These are phyloP conservation scores for Coleophora deauratella DNA, from an alignment of 2,888 invertebrate genomes.

Conservation along the genomic window DNA sequence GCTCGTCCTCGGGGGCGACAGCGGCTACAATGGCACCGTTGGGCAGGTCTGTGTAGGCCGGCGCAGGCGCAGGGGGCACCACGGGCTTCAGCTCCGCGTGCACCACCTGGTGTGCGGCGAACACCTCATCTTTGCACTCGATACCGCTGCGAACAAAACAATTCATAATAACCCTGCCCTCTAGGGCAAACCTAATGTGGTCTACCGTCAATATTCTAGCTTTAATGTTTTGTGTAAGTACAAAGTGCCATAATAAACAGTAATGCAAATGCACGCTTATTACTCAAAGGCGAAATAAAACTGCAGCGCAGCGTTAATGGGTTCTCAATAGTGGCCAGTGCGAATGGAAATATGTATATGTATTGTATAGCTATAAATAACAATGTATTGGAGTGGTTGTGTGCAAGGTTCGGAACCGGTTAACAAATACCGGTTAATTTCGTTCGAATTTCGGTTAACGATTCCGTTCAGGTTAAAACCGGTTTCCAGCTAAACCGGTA, in stretches of 20 bases:
- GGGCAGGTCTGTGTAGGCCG: slow-evolving; percentile 29
- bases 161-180: slow-evolving; percentile 31
- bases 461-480: no score
- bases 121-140: slow-evolving; percentile 85
- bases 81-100: slow-evolving; percentile 57
- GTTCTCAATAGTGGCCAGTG: slow-evolving; percentile 30
- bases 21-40: slow-evolving; percentile 55
- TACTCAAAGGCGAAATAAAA: slow-evolving; percentile 29
- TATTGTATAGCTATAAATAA: no score
- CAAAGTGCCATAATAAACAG: slow-evolving; percentile 22
- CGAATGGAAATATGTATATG: slow-evolving; percentile 32
- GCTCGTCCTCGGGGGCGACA: slow-evolving; percentile 51
- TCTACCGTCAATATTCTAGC: slow-evolving; percentile 16
- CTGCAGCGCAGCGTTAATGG: slow-evolving; percentile 33
- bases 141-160: slow-evolving; percentile 78
- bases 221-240: slow-evolving; percentile 18
- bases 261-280: slow-evolving; percentile 36
- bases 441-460: no score
- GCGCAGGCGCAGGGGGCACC: slow-evolving; percentile 29
- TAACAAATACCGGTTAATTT: no score
- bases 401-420: no score
- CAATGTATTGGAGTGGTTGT: slow-evolving; percentile 25
- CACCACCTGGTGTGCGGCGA: slow-evolving; percentile 77
- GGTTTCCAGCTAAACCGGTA: no score
- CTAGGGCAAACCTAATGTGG: slow-evolving; percentile 21